Evolutionary conservation across 1,140 invertebrate genomes (phyloP).

Genomic region (Cylas formicarius): DNA sequence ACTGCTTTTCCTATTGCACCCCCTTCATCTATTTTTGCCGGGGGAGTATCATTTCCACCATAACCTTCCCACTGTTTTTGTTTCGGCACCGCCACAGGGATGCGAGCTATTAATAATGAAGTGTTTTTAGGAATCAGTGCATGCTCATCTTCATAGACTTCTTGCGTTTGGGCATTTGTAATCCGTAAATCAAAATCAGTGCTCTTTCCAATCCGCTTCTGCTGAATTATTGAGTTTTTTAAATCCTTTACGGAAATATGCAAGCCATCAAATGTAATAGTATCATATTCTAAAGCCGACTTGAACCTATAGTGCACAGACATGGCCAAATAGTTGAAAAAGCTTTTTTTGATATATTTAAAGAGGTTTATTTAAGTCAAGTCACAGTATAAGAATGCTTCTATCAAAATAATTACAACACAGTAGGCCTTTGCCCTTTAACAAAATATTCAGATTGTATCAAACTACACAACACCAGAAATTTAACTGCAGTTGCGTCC

Average conservation of each 20-base stretch:
- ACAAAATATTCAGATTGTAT: too few relatives aligned
- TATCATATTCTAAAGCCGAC: constrained; percentile 89
- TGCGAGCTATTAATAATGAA: constrained; percentile 87
- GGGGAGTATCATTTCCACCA: constrained; percentile 38
- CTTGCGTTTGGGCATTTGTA: constrained; percentile 95
- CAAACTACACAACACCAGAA: too few relatives aligned
- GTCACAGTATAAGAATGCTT: too few relatives aligned
- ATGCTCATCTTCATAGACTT: constrained; percentile 88
- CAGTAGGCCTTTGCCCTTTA: too few relatives aligned
- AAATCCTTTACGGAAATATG: constrained; percentile 92
- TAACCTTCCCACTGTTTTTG: constrained; percentile 62
- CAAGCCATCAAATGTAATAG: constrained; percentile 92
- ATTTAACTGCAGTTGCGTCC: too few relatives aligned
- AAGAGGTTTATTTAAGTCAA: too few relatives aligned
- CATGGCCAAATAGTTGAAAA: too few relatives aligned
- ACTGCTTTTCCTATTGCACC: constrained; percentile 51
- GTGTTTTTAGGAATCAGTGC: constrained; percentile 94
- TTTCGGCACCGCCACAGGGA: constrained; percentile 72
- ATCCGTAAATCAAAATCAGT: constrained; percentile 94
- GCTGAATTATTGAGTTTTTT: constrained; percentile 90
- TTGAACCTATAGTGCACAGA: constrained; percentile 99
- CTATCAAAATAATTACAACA: too few relatives aligned
- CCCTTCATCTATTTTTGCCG: constrained; percentile 49
- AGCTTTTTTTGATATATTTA: too few relatives aligned
- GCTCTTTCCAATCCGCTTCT: constrained; percentile 89